Evolutionary conservation across 2,113 vertebrate genomes (phyloP).

Genomic region (Cochlearius cochlearius): DNA sequence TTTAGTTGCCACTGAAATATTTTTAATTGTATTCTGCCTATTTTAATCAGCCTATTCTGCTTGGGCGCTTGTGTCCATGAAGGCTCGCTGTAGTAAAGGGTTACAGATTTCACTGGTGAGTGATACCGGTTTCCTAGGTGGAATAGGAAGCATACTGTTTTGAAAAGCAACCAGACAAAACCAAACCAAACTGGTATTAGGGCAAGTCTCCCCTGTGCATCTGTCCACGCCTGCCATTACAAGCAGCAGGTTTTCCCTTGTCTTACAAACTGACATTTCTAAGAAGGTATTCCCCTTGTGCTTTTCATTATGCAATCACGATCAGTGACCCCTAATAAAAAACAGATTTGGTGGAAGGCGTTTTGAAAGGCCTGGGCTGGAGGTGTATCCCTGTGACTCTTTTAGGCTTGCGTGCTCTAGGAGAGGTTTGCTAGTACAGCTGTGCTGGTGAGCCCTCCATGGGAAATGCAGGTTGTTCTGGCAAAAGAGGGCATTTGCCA

Average conservation of each 20-base stretch:
- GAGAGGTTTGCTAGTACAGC: neutral
- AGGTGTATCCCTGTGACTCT: neutral
- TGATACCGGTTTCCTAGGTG: neutral
- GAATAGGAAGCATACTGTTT: neutral
- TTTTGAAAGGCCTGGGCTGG: neutral
- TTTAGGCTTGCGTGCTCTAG: neutral
- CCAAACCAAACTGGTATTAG: neutral
- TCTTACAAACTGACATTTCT: neutral
- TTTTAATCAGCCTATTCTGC: neutral
- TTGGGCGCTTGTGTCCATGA: accelerated
- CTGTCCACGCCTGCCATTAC: neutral
- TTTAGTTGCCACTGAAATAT: neutral
- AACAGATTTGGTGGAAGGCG: neutral
- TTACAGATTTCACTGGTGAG: neutral
- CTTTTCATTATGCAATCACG: neutral
- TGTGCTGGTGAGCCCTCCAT: neutral
- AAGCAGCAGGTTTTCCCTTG: neutral
- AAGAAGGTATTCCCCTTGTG: neutral
- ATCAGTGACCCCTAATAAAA: neutral
- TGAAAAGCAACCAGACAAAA: neutral
- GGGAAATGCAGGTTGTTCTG: neutral
- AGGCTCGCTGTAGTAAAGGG: neutral
- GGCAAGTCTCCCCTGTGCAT: neutral
- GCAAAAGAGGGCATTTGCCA: neutral
- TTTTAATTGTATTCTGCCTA: neutral